phyloP scores from a whole-genome alignment of 2,113 vertebrate genomes.

The Verasper variegatus region DNA sequence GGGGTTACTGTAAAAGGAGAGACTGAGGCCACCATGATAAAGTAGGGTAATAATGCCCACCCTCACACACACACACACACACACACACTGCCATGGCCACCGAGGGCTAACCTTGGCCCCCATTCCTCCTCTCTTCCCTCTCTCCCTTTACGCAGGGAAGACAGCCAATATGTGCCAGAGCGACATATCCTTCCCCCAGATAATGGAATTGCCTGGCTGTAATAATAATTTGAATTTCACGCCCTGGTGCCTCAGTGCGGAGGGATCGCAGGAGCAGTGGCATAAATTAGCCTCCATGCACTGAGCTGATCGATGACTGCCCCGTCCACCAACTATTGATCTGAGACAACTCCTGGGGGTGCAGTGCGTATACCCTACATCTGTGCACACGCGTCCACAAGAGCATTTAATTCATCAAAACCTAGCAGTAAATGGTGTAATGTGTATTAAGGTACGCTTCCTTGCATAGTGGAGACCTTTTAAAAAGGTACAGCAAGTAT shows the following conservation, averaged over 20 bases:
- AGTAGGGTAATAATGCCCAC: constrained; percentile 65
- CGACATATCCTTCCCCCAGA: constrained; percentile 77
- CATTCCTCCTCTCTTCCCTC: constrained; percentile 37
- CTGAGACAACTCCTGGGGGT: constrained; percentile 66
- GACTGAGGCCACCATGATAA: constrained; percentile 58
- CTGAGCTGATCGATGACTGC: constrained; percentile 81
- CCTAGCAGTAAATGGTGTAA: background rate
- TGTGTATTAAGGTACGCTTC: background rate
- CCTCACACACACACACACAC: background rate
- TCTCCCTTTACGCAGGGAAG: constrained; percentile 68
- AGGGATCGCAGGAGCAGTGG: constrained; percentile 73
- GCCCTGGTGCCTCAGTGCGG: constrained; percentile 70
- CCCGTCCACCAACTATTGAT: constrained; percentile 81
- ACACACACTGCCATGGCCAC: constrained; percentile 48
- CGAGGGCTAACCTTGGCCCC: constrained; percentile 60
- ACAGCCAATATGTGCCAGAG: constrained; percentile 76
- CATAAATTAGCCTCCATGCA: constrained; percentile 81
- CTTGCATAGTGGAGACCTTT: background rate
- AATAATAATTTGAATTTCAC: constrained; percentile 87
- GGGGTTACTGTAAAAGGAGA: constrained; percentile 22
- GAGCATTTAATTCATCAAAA: constrained; percentile 16
- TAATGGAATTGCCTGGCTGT: constrained; percentile 83
- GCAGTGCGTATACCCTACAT: constrained; percentile 55
- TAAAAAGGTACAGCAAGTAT: background rate
- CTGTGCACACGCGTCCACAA: constrained; percentile 20